Evolutionary conservation across 2,113 vertebrate species (phyloP).

Genomic region (Percina caprodes): DNA sequence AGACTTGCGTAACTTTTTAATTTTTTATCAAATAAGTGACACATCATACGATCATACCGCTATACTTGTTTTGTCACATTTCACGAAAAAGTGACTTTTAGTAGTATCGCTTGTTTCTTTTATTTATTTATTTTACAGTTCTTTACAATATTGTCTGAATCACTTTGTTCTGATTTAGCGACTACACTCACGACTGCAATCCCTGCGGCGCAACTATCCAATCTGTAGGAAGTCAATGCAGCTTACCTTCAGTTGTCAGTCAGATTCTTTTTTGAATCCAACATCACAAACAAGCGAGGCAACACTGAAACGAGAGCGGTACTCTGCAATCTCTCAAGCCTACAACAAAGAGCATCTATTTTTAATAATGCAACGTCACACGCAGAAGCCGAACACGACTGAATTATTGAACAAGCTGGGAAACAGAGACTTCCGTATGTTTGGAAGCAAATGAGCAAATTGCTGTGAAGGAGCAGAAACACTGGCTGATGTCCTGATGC

Average conservation of each 20-base stretch:
- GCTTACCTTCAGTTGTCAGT: constrained; percentile 50
- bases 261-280: not conserved
- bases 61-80: constrained; percentile 37
- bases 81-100: constrained; percentile 37
- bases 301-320: constrained; percentile 16
- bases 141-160: not conserved
- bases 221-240: not conserved
- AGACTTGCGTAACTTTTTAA: constrained; percentile 47
- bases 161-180: constrained; percentile 51
- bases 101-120: constrained; percentile 17
- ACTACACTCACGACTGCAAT: not conserved
- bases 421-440: constrained; percentile 50
- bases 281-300: not conserved
- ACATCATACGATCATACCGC: constrained; percentile 33
- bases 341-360: constrained; percentile 74
- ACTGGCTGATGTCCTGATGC: constrained; percentile 12
- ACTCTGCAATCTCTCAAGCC: constrained; percentile 46
- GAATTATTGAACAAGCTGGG: constrained; percentile 73
- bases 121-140: not conserved
- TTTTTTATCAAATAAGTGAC: constrained; percentile 35
- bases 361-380: constrained; percentile 70
- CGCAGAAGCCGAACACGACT: constrained; percentile 60
- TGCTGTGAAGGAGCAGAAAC: constrained; percentile 10
- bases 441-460: constrained; percentile 14
- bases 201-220: not conserved